Conservation (phyloP, 2,113 vertebrate genomes). For the Phrynosoma platyrhinos region DNA sequence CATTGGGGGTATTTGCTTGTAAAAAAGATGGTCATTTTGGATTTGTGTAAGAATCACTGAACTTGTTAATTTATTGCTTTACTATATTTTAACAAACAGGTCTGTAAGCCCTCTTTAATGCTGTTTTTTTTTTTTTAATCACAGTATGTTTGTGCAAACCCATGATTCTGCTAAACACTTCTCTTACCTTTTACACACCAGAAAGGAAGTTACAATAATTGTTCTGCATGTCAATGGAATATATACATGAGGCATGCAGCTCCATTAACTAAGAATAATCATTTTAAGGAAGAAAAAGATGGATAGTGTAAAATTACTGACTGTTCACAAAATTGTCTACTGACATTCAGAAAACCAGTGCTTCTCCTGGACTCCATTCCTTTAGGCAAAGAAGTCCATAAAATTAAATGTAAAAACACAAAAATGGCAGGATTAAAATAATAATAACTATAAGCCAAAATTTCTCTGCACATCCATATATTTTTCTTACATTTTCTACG, state of each 20-base stretch:
- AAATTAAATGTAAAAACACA: conserved; percentile 9
- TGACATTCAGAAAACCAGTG: background rate
- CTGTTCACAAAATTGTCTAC: too few species aligned
- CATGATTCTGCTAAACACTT: background rate
- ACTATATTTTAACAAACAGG: background rate
- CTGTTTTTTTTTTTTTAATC: background rate
- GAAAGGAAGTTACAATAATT: background rate
- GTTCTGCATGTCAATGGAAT: background rate
- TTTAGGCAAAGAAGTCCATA: background rate
- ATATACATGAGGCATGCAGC: background rate
- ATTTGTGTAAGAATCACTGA: background rate
- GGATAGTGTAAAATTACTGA: background rate
- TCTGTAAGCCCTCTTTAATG: conserved; percentile 5
- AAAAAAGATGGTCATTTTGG: background rate
- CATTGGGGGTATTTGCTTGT: background rate
- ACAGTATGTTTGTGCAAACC: background rate
- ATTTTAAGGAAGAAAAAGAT: background rate
- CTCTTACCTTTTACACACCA: background rate
- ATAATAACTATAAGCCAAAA: background rate
- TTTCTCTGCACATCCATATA: background rate
- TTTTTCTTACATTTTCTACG: background rate
- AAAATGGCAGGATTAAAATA: background rate
- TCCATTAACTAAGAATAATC: background rate
- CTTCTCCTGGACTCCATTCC: background rate
- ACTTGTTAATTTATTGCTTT: background rate